phyloP scores from a whole-genome alignment of 1,140 invertebrate genomes.

The Chionoecetes opilio region DNA sequence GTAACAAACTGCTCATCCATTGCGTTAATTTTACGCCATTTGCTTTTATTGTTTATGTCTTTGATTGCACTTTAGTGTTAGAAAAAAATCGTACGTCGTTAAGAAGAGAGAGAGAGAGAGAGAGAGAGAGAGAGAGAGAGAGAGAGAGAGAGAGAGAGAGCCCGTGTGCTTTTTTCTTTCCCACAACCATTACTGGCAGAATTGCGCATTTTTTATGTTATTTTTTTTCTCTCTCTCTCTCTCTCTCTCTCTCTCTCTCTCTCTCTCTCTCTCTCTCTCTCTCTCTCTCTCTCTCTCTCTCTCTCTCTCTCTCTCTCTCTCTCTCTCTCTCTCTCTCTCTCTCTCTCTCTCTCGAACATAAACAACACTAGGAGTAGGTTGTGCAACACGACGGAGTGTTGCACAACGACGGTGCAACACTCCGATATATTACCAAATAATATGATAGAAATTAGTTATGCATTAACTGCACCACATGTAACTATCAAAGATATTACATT shows the following conservation, averaged over 20 bases:
- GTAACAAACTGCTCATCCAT: not conserved
- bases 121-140: too few species aligned
- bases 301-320: constrained; percentile 8
- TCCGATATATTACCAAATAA: too few species aligned
- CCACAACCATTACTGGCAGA: not conserved
- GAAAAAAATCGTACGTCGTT: not conserved
- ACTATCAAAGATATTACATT: too few species aligned
- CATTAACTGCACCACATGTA: too few species aligned
- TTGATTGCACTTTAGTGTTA: not conserved
- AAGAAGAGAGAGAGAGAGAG: not conserved
- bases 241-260: too few species aligned
- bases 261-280: constrained; percentile 27
- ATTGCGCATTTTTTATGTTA: not conserved
- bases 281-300: constrained; percentile 13
- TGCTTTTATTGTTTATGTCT: not conserved
- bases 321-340: not conserved
- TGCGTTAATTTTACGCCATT: not conserved
- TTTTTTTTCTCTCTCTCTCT: not conserved
- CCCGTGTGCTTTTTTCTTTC: too few species aligned
- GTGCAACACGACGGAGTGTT: too few species aligned
- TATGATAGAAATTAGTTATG: too few species aligned
- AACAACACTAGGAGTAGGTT: too few species aligned
- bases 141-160: too few species aligned
- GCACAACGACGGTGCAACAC: too few species aligned
- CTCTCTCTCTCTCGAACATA: too few species aligned